Evolutionary conservation across 1,140 invertebrate genomes (phyloP).

Genomic region (Phortica variegata): DNA sequence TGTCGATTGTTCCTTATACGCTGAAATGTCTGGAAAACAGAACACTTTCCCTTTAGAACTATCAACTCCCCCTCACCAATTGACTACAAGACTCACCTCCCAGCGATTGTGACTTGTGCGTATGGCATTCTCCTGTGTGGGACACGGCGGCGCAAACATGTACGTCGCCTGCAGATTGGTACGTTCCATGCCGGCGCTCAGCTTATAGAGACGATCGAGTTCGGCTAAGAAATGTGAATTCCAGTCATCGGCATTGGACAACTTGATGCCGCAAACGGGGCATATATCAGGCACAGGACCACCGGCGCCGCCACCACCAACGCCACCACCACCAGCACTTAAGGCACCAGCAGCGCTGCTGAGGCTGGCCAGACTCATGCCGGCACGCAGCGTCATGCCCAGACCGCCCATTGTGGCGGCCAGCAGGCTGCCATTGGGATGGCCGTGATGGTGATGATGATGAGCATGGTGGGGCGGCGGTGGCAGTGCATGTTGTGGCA

Average conservation of each 20-base stretch:
- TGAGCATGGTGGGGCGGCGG: not conserved
- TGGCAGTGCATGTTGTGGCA: not conserved
- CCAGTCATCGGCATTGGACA: conserved; percentile 69
- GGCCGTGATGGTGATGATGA: conserved; percentile 35
- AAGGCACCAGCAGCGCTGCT: conserved; percentile 42
- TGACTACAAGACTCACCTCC: conserved; percentile 61
- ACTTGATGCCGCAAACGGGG: conserved; percentile 77
- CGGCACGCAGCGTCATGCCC: conserved; percentile 37
- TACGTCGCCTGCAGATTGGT: conserved; percentile 53
- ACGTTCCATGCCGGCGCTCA: conserved; percentile 59
- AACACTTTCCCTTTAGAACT: not conserved
- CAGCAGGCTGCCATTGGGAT: conserved; percentile 1
- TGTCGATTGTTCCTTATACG: conserved; percentile 79
- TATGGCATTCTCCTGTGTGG: conserved; percentile 56
- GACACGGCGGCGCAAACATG: conserved; percentile 55
- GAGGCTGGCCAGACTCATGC: conserved; percentile 41
- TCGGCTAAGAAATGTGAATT: conserved; percentile 78
- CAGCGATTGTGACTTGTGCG: conserved; percentile 70
- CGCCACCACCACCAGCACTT: conserved; percentile 32
- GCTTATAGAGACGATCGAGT: conserved; percentile 73
- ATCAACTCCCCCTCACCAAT: not conserved
- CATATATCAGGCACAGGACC: conserved; percentile 59
- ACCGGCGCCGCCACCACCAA: conserved; percentile 38
- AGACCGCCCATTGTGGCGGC: conserved; percentile 19
- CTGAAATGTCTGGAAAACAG: conserved; percentile 67